These are phyloP conservation scores for Rhynchomys soricoides DNA, from an alignment of 2,113 vertebrate genomes.

Conservation along the genomic window DNA sequence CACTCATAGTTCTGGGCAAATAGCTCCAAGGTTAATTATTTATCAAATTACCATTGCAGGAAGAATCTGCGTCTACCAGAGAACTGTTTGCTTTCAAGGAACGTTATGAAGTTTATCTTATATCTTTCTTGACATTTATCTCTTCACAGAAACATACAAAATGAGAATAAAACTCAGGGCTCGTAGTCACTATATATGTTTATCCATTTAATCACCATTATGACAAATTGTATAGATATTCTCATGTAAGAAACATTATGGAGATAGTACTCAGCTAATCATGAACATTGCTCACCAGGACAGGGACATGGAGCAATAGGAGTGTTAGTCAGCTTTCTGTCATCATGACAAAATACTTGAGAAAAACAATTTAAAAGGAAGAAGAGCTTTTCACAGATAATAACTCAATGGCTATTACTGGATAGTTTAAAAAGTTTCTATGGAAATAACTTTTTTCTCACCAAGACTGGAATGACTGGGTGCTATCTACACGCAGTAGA, in stretches of 20 bases:
- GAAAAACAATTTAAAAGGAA: not conserved
- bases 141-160: not conserved
- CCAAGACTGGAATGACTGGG: not conserved
- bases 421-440: not conserved
- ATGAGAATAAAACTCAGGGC: not conserved
- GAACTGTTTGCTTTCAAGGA: not conserved
- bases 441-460: not conserved
- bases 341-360: not conserved
- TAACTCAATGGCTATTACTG: not conserved
- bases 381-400: not conserved
- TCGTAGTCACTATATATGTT: not conserved
- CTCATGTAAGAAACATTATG: not conserved
- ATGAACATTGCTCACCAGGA: not conserved
- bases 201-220: not conserved
- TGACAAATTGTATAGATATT: not conserved
- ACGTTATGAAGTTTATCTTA: not conserved
- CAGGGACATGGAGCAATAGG: not conserved
- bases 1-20: constrained; percentile 39
- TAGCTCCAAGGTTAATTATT: constrained; percentile 63
- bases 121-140: constrained; percentile 8
- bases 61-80: not conserved
- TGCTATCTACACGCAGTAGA: not conserved
- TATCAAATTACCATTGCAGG: constrained; percentile 13
- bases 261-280: not conserved
- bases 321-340: not conserved